Base-by-base conservation (phyloP, 2,113 vertebrate genomes). In the Aegithalos caudatus region DNA sequence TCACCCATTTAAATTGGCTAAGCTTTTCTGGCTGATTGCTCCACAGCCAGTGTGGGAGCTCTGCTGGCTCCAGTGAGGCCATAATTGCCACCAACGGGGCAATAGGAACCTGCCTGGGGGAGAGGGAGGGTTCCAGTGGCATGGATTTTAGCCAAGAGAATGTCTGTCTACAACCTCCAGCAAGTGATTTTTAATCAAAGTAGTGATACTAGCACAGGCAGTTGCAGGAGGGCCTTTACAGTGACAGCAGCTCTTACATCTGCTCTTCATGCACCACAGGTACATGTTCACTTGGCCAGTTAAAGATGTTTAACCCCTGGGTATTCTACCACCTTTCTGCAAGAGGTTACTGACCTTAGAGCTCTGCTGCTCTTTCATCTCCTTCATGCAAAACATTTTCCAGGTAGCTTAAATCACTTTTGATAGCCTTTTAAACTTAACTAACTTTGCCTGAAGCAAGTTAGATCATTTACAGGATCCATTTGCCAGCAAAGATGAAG, bases 401-500 rank as follows among this genome's bases (percentile, higher is more conserved):
- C 37, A 85, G 40, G 57, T 72, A 93, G 78, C 56, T 94, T 80
- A 94, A 86, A 86, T 88, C 47, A 77, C 79, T 85, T 96, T 50
- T 80, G 65, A 90, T 88, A 80, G 90, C 53, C 85, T 90, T 94
- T 96, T 83, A 90, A 95, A 77, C 45, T 92, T 92, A 88, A 93
- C 62, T 92, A 94, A 77, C 82, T 86, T 88, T 47, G 82, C 80
- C 86, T 86, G 92, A 80, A 96, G 95, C 76, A 90, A 94, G 78
- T 73, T 28, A 87, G 27, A 81, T 50, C 67, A 73, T 90, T 95
- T 95, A 94, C 29, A 73, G 51, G 47, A 84, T 48, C 47, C 69
- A 74, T 74, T 74, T 91, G 44, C 81, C 87, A 81, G 81, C 60
- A 81, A 81, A 77, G 62, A 65, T 62, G 40, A 93, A 91, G 40